These are phyloP conservation scores for Scomber colias DNA, from an alignment of 2,113 vertebrate species.

Conservation along the genomic window DNA sequence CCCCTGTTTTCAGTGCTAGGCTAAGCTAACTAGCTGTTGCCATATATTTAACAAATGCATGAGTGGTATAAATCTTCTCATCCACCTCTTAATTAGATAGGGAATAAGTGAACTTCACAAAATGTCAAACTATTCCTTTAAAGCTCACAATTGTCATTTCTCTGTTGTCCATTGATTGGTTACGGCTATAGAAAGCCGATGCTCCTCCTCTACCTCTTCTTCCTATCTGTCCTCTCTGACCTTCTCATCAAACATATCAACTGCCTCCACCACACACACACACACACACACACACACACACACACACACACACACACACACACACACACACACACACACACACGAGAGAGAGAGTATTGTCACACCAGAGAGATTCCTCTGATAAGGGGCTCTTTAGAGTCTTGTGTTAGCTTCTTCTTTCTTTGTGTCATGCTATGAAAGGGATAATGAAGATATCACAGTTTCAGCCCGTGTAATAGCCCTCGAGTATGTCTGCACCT, in stretches of 20 bases:
- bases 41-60: background rate
- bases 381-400: constrained; percentile 67
- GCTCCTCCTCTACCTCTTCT: constrained; percentile 51
- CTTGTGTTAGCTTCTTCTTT: constrained; percentile 57
- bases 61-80: background rate
- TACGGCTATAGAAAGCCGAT: constrained; percentile 54
- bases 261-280: constrained; percentile 15
- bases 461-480: constrained; percentile 53
- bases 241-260: constrained; percentile 76
- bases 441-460: constrained; percentile 66
- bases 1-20: background rate
- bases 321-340: constrained; percentile 38
- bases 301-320: constrained; percentile 25
- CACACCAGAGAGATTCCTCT: constrained; percentile 58
- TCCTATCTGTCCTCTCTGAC: constrained; percentile 73
- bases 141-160: constrained; percentile 30
- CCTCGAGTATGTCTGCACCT: constrained; percentile 64
- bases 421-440: constrained; percentile 68
- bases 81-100: background rate
- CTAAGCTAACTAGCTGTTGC: background rate
- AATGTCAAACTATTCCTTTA: constrained; percentile 32
- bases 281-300: constrained; percentile 31
- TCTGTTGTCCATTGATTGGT: constrained; percentile 56
- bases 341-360: background rate
- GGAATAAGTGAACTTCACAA: background rate